These are phyloP conservation scores for Hemicordylus capensis DNA, from an alignment of 2,113 vertebrate genomes.

Conservation along the genomic window DNA sequence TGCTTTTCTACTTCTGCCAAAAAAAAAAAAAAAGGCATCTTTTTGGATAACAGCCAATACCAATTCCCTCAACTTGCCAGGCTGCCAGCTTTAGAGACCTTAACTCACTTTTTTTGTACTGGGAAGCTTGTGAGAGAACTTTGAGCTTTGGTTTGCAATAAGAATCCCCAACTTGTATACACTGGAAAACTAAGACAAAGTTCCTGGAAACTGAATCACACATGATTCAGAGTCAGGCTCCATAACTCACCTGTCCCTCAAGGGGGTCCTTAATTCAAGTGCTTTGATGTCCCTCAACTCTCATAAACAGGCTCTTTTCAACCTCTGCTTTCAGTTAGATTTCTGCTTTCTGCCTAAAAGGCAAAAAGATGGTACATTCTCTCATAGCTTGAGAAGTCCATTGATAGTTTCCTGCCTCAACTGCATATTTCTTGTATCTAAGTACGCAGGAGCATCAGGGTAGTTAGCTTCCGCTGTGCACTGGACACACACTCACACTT, in stretches of 20 bases:
- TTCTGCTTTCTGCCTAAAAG: constrained; percentile 36
- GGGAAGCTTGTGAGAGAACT: constrained; percentile 46
- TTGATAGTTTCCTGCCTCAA: constrained; percentile 2
- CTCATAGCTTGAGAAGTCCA: neutral
- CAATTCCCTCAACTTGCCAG: neutral
- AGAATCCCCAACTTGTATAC: constrained; percentile 68
- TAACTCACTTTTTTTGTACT: constrained; percentile 33
- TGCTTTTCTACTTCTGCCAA: neutral
- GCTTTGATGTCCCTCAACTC: constrained; percentile 75
- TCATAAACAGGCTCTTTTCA: constrained; percentile 43
- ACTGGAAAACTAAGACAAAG: constrained; percentile 72
- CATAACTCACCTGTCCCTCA: constrained; percentile 73
- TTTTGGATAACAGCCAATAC: neutral
- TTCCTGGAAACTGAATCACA: constrained; percentile 61
- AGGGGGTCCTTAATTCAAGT: constrained; percentile 68
- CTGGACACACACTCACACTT: no score
- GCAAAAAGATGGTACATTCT: constrained; percentile 31
- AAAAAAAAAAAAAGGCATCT: neutral
- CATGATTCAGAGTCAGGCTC: constrained; percentile 73
- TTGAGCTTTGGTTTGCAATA: constrained; percentile 61
- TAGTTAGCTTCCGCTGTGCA: neutral
- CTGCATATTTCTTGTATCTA: neutral
- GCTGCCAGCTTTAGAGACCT: neutral
- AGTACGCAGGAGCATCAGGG: neutral
- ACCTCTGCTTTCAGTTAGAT: constrained; percentile 58